Evolutionary conservation across 2,888 invertebrate genomes (phyloP).

Genomic region (Nezara viridula): DNA sequence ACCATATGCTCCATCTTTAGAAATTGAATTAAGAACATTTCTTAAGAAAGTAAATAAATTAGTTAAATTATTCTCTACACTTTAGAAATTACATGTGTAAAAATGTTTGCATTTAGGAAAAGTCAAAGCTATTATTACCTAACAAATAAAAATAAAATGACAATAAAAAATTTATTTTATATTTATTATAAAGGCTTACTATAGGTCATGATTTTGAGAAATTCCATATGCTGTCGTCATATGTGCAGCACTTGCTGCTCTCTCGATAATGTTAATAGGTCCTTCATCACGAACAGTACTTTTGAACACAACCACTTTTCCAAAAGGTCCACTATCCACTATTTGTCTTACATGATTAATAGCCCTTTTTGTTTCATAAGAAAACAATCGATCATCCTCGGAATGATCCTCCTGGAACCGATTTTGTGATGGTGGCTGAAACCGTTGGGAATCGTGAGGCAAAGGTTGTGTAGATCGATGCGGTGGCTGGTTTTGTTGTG

Average conservation of each 20-base stretch:
- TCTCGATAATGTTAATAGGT: slow-evolving; percentile 67
- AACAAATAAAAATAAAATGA: background rate
- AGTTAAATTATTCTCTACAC: background rate
- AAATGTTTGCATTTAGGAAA: background rate
- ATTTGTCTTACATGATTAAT: slow-evolving; percentile 38
- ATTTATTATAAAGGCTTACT: slow-evolving; percentile 45
- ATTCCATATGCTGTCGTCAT: slow-evolving; percentile 58
- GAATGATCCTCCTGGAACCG: background rate
- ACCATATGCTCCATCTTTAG: background rate
- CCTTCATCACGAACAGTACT: slow-evolving; percentile 67
- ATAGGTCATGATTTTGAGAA: background rate
- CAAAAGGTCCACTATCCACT: slow-evolving; percentile 66
- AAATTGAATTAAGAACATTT: background rate
- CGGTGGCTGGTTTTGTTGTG: background rate
- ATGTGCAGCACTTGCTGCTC: slow-evolving; percentile 67
- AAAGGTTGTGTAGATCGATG: background rate
- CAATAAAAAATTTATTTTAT: slow-evolving; percentile 19
- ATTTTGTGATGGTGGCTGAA: background rate
- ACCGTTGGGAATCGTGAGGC: background rate
- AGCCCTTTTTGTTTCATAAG: slow-evolving; percentile 49
- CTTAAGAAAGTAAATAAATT: too few species aligned
- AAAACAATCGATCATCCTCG: background rate
- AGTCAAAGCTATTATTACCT: background rate
- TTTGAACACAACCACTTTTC: slow-evolving; percentile 68
- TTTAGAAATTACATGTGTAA: background rate